Percentiles rank a stretch among this genome's conserved stretches.
These are phyloP conservation scores for Ibidorhyncha struthersii DNA, from an alignment of 2,113 vertebrate species.

Conservation along the genomic window DNA sequence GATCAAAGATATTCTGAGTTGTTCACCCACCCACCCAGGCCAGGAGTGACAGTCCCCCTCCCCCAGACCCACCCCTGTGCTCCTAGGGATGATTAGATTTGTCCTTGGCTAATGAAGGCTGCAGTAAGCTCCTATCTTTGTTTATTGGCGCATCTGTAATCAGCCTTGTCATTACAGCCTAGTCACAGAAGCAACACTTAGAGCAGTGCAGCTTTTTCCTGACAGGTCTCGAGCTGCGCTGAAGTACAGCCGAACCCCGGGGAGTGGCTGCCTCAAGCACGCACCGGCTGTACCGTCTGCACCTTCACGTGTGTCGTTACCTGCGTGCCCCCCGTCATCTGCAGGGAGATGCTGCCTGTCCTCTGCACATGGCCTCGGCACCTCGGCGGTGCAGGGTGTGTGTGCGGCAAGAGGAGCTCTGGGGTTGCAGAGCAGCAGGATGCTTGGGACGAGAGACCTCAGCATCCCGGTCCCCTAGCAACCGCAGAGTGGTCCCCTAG, in stretches of 20 bases:
- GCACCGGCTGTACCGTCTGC: accelerated
- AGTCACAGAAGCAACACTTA: not conserved
- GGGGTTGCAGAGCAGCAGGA: not conserved
- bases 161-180: not conserved
- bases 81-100: not conserved
- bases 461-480: conserved; percentile 1
- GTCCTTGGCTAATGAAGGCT: not conserved
- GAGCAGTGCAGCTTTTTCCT: not conserved
- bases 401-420: not conserved
- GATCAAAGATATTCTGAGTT: not conserved
- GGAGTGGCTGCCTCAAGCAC: not conserved
- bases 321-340: not conserved
- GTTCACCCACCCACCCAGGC: not conserved
- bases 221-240: not conserved
- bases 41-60: not conserved
- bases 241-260: not conserved
- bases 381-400: accelerated
- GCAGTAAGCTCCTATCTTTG: not conserved
- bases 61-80: not conserved
- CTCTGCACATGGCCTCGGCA: accelerated
- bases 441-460: not conserved
- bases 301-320: not conserved
- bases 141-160: not conserved
- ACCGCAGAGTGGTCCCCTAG: not conserved
- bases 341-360: not conserved